phyloP scores from a whole-genome alignment of 2,113 vertebrate species.

The Redunca redunca region DNA sequence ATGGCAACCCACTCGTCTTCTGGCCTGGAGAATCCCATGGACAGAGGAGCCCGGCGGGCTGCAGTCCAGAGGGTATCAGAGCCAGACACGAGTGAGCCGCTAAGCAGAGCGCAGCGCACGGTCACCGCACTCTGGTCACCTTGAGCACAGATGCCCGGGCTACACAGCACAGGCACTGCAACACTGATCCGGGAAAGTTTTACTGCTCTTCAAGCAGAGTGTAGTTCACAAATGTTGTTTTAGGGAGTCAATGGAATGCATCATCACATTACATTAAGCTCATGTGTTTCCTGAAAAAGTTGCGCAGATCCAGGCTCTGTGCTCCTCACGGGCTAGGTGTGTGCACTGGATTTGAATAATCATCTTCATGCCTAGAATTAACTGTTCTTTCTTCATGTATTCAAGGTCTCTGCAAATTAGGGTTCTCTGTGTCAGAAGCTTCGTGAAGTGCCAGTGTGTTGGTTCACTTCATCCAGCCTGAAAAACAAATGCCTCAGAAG shows the following conservation, averaged over 20 bases:
- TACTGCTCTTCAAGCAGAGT: not conserved
- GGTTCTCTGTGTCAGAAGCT: constrained; percentile 8
- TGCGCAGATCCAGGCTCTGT: not conserved
- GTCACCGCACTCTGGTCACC: not conserved
- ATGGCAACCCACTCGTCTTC: not conserved
- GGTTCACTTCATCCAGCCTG: not conserved
- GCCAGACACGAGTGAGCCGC: not conserved
- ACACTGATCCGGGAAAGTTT: not conserved
- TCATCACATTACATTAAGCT: not conserved
- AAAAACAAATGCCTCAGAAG: not conserved
- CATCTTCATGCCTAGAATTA: not conserved
- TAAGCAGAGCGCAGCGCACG: fast-evolving
- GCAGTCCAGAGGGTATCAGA: not conserved
- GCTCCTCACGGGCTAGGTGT: not conserved
- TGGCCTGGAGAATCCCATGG: not conserved
- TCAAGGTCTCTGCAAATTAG: constrained; percentile 18
- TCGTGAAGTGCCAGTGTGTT: not conserved
- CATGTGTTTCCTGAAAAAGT: not conserved
- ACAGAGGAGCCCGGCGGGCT: not conserved
- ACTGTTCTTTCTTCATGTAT: not conserved
- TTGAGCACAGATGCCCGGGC: not conserved
- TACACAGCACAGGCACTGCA: not conserved
- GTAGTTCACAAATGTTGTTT: not conserved
- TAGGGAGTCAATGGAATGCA: not conserved
- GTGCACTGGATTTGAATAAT: not conserved